These are phyloP conservation scores for Phaetusa simplex DNA, from an alignment of 2,113 vertebrate species.

Conservation along the genomic window DNA sequence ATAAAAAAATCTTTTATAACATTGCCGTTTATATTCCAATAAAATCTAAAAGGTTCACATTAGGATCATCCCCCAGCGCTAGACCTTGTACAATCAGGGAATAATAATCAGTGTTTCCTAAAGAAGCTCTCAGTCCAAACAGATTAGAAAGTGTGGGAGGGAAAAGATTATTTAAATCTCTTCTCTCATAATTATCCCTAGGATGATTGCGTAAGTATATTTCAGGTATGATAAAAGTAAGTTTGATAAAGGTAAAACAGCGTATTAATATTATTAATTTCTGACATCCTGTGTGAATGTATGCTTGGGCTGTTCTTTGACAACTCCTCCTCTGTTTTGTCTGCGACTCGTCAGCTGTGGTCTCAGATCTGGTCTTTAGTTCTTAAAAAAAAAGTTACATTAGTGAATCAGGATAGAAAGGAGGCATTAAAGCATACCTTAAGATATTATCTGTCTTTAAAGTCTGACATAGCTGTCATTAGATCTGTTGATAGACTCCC, in stretches of 20 bases:
- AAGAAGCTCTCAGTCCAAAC: background rate
- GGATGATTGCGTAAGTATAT: background rate
- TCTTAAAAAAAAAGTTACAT: background rate
- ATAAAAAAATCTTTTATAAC: background rate
- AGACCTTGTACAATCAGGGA: background rate
- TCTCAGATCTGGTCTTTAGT: background rate
- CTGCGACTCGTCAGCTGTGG: background rate
- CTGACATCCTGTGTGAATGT: background rate
- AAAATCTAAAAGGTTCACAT: background rate
- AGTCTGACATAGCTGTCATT: background rate
- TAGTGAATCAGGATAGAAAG: background rate
- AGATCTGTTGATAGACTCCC: background rate
- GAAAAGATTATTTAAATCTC: background rate
- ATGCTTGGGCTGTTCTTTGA: background rate
- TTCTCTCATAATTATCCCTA: background rate
- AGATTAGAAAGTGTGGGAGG: background rate
- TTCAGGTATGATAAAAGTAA: background rate
- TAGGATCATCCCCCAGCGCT: background rate
- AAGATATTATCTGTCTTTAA: background rate
- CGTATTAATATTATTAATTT: background rate
- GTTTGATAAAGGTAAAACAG: background rate
- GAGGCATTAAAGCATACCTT: background rate
- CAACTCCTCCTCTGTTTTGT: background rate
- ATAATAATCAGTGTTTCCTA: background rate
- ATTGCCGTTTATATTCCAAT: constrained; percentile 2